A percentile compares a stretch with the other conserved stretches of the same genome.
phyloP scores from a whole-genome alignment of 1,140 invertebrate genomes.

The Leptoteleia sp. region DNA sequence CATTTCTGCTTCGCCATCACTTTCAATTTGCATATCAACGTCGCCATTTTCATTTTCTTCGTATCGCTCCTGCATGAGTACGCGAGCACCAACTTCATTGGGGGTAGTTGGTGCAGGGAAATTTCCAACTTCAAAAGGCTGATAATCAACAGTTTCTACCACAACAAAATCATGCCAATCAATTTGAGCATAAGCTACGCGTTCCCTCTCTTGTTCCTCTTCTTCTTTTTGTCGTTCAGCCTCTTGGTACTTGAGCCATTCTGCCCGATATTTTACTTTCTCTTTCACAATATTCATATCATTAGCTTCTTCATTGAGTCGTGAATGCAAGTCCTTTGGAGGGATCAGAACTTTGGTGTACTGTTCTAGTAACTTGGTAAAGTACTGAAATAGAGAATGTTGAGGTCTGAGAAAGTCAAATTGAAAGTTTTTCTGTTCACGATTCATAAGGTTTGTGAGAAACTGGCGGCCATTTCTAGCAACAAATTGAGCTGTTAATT shows the following conservation, averaged over 20 bases:
- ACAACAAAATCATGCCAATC: slow-evolving; percentile 99
- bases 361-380: slow-evolving; percentile 98
- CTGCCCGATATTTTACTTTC: slow-evolving; percentile 95
- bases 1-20: slow-evolving; percentile 87
- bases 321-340: slow-evolving; percentile 93
- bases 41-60: slow-evolving; percentile 85
- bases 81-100: slow-evolving; percentile 96
- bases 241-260: slow-evolving; percentile 97
- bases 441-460: slow-evolving; percentile 98
- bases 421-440: slow-evolving; percentile 98
- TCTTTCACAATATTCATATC: slow-evolving; percentile 91
- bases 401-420: slow-evolving; percentile 99
- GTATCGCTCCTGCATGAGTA: slow-evolving; percentile 90
- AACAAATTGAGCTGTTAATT: slow-evolving; percentile 99
- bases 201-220: slow-evolving; percentile 96
- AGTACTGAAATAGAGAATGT: slow-evolving; percentile 99
- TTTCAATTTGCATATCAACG: slow-evolving; percentile 89
- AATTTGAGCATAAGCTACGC: slow-evolving; percentile 98
- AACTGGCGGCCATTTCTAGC: slow-evolving; percentile 99
- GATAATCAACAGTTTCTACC: slow-evolving; percentile 99
- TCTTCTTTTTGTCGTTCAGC: slow-evolving; percentile 95
- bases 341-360: slow-evolving; percentile 97
- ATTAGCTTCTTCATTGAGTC: slow-evolving; percentile 89
- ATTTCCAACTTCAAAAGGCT: slow-evolving; percentile 96
- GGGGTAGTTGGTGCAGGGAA: slow-evolving; percentile 98